phyloP scores from a whole-genome alignment of 2,797 vertebrate species.

The Eulemur albifrons region DNA sequence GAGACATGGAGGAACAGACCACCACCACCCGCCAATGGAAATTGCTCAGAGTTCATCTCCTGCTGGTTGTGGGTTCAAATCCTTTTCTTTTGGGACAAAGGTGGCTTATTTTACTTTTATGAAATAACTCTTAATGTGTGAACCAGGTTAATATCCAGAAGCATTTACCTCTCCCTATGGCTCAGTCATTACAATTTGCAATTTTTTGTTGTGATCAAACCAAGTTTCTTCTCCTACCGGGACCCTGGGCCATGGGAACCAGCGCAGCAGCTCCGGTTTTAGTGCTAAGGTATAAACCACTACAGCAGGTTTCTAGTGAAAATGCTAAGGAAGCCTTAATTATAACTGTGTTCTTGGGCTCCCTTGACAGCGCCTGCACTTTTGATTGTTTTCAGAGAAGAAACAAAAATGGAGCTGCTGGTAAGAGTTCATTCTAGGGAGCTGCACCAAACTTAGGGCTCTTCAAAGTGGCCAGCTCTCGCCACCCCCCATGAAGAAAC shows the following conservation, averaged over 20 bases:
- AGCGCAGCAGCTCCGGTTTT: background rate
- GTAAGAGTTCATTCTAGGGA: background rate
- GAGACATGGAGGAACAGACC: background rate
- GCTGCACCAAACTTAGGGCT: background rate
- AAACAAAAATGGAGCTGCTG: background rate
- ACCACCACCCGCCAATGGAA: background rate
- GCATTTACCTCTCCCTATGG: background rate
- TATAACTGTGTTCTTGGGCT: slow-evolving; percentile 75
- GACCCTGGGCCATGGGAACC: slow-evolving; percentile 5
- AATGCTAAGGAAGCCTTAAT: slow-evolving; percentile 81
- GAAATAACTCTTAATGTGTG: background rate
- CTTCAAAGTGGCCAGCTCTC: background rate
- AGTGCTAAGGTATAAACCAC: slow-evolving; percentile 65
- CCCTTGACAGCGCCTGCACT: slow-evolving; percentile 73
- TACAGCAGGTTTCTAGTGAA: slow-evolving; percentile 78
- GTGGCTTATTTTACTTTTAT: background rate
- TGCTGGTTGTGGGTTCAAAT: background rate
- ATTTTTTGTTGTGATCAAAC: slow-evolving; percentile 22
- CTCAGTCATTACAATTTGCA: background rate
- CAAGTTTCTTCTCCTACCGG: background rate
- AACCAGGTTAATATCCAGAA: background rate
- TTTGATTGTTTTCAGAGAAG: slow-evolving; percentile 77
- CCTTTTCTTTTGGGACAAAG: background rate
- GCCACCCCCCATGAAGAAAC: background rate
- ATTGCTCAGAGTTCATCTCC: background rate